Base-by-base conservation (phyloP, 2,888 invertebrate genomes). In the Machimus atricapillus region DNA sequence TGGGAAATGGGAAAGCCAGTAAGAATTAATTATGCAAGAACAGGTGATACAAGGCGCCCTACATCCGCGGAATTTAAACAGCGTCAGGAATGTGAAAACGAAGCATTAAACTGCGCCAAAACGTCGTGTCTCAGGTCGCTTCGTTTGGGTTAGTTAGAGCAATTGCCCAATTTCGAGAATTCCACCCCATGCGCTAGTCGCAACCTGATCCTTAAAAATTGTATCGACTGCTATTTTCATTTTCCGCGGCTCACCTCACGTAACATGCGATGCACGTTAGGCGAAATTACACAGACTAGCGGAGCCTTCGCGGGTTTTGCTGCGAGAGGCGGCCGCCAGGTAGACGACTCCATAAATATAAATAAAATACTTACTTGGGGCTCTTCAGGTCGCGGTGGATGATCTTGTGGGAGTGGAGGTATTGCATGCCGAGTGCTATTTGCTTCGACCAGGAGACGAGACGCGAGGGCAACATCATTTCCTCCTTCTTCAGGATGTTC, bases 351-450 rank as follows among this genome's bases (percentile, higher is more conserved):
- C 31, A 81, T 81, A 81, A 81, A 81, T 31, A 2, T 31, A 31
- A 31, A 31, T 86, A 94, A 31, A 31, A 31, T 86, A 94, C 96
- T 95, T 95, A 99, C 99, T 99, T 99, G 78, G 99, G 99, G 91
- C 99, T 99, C 93, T 99, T 99, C 89, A 99, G 95, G 94, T 99
- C 99, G 88, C 99, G 94, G 91, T 99, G 99, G 90, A 99, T 98
- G 90, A 99, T 99, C 93, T 98, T 98, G 91, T 98, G 97, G 74
- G 95, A 94, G 92, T 99, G 99, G 87, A 99, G 94, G 93, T 99
- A 99, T 90, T 96, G 95, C 99, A 99, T 99, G 86, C 99, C 99
- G 88, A 95, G 94, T 46, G 99, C 98, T 87, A 99, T 98, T 93
- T 99, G 98, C 91, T 96, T 97, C 58, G 98, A 96, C 98, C 99